Evolutionary conservation across 2,113 vertebrate genomes (phyloP).

Genomic region (Oreochromis tanganicae): DNA sequence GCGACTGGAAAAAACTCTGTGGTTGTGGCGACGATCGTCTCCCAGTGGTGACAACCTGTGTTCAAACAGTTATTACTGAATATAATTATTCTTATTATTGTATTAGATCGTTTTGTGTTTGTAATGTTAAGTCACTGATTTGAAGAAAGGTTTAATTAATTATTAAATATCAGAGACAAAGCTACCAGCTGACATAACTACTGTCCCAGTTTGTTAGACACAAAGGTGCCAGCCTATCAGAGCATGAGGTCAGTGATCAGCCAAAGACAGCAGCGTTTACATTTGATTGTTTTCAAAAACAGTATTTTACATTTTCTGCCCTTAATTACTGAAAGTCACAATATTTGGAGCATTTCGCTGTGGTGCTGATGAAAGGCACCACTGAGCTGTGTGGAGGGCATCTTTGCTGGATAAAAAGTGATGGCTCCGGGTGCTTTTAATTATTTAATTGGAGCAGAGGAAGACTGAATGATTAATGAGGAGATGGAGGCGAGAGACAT

Average conservation of each 20-base stretch:
- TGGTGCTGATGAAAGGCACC: background rate
- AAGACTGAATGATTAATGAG: slow-evolving; percentile 40
- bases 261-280: background rate
- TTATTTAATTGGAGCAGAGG: slow-evolving; percentile 48
- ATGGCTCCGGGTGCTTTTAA: slow-evolving; percentile 2
- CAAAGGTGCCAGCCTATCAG: background rate
- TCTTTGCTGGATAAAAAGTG: background rate
- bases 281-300: background rate
- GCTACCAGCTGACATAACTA: background rate
- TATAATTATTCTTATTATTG: background rate
- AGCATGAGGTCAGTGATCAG: background rate
- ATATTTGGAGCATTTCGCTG: background rate
- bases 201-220: background rate
- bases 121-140: background rate
- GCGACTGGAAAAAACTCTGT: background rate
- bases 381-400: background rate
- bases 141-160: background rate
- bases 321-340: background rate
- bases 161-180: background rate
- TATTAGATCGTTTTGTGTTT: background rate
- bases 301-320: background rate
- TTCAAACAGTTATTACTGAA: background rate
- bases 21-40: background rate
- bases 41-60: background rate
- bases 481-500: slow-evolving; percentile 2